Conservation (phyloP, 2,797 vertebrate genomes). For the Aulostomus chinensis region DNA sequence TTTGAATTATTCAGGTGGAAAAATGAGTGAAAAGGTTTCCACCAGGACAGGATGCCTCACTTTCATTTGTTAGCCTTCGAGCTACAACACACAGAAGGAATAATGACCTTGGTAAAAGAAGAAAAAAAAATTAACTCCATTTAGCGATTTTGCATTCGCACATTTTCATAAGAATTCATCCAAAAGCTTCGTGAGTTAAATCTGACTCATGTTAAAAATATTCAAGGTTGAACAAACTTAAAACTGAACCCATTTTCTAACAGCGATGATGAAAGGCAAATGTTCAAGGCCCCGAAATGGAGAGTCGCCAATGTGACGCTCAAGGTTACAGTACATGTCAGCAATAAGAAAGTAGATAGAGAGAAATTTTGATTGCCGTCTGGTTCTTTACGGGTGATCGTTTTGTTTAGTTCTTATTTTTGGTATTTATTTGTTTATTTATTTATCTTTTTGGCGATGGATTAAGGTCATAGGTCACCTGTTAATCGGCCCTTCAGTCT, state of each 20-base stretch:
- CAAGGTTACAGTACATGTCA: no score
- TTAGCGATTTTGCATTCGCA: no score
- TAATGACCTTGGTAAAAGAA: slow-evolving; percentile 3
- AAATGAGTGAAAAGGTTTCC: not conserved
- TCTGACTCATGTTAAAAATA: slow-evolving; percentile 3
- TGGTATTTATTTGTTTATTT: no score
- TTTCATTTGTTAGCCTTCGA: not conserved
- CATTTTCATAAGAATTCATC: no score
- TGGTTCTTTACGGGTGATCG: slow-evolving; percentile 36
- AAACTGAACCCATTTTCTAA: not conserved
- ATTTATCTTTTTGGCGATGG: slow-evolving; percentile 40
- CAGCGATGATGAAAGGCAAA: not conserved
- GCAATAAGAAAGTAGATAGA: slow-evolving; percentile 42
- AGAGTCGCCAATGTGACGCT: slow-evolving; percentile 4
- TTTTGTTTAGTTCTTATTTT: no score
- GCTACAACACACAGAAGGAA: slow-evolving; percentile 1
- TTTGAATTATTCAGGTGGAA: slow-evolving; percentile 9
- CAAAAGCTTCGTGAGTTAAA: no score
- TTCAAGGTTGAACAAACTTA: not conserved
- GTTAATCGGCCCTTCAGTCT: slow-evolving; percentile 66
- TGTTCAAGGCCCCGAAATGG: slow-evolving; percentile 4
- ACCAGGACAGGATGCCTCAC: not conserved
- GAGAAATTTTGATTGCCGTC: slow-evolving; percentile 33
- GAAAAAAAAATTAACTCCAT: not conserved
- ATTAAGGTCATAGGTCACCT: slow-evolving; percentile 61